Evolutionary conservation across 2,113 vertebrate species (phyloP), one percentile per base, ranked within the genome.

Genomic region (Lepidothrix coronata): DNA sequence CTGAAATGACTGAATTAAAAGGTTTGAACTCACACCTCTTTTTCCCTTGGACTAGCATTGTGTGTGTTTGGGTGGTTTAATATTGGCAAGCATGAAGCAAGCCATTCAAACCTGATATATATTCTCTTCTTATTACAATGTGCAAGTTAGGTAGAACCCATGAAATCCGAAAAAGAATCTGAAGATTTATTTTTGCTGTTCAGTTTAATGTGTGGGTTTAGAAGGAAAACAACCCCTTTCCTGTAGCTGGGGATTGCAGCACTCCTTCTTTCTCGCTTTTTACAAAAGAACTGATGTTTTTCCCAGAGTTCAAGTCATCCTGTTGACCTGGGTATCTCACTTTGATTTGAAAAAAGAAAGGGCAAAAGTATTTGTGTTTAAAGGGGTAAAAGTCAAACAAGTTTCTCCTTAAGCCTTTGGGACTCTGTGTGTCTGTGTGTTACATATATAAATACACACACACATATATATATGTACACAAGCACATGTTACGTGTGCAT

Each of bases 241-340:
- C 48, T 63, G 5, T 52, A 76, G 9, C 8, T 75, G 37, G 9
- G 31, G 27, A 39, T 11, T 0, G 0, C 8, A 54, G 33, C 22
- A 51, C 19, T 37, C 30, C 17, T 52, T n/a, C 22, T 35, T 70
- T 2, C 39, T 70, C 49, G 15, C 39, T 24, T 82, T 14, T 52
- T 67, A 17, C 31, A 28, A 43, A 79, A 76, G 14, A 92, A 35
- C 2, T 6, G 30, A 16, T 49, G 8, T 43, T 89, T 70, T 41
- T 57, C 27, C 16, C n/a, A 6, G 14, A 54, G n/a, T 39, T 55
- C 48, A 92, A 62, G 52, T 52, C 1, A 10, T 20, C 43, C 3
- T 31, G 10, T 22, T 79, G 67, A 72, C 5, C 37, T 48, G 4
- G 6, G 4, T 62, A 11, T 76, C 21, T 79, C 27, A 74, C 16